phyloP scores from a whole-genome alignment of 1,140 invertebrate genomes.

The Leptopilina clavipes region DNA sequence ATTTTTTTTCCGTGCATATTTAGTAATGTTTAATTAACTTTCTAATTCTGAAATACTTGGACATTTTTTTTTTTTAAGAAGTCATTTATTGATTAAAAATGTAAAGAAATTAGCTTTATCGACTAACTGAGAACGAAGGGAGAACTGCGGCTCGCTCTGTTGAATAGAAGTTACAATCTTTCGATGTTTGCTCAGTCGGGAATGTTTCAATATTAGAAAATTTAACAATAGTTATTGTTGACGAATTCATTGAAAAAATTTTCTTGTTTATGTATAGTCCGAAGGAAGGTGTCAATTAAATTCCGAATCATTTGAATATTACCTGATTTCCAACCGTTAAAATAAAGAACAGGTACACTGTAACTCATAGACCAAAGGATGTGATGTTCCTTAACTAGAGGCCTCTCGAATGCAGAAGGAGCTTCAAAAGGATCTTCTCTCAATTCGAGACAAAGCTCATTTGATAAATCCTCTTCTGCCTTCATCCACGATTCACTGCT shows the following conservation, averaged over 20 bases:
- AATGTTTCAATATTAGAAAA: background rate
- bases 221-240: no score
- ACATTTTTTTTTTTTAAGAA: background rate
- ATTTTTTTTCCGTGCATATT: no score
- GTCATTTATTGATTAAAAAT: background rate
- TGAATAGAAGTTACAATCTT: background rate
- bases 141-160: slow-evolving; percentile 26
- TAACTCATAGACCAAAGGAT: slow-evolving; percentile 77
- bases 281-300: no score
- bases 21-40: no score
- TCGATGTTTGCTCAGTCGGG: background rate
- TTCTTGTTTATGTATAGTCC: no score
- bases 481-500: slow-evolving; percentile 45
- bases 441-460: slow-evolving; percentile 51
- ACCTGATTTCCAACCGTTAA: slow-evolving; percentile 75
- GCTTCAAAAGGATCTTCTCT: slow-evolving; percentile 67
- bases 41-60: no score
- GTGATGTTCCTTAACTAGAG: slow-evolving; percentile 71
- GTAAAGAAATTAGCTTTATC: background rate
- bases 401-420: slow-evolving; percentile 54
- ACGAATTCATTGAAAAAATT: no score
- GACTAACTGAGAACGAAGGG: background rate
- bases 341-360: slow-evolving; percentile 77
- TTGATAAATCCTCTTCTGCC: slow-evolving; percentile 37
- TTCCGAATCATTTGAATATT: no score